Evolutionary conservation across 2,888 invertebrate genomes (phyloP), one percentile per base, ranked within the genome.

Genomic region (Caenorhabditis wallacei): DNA sequence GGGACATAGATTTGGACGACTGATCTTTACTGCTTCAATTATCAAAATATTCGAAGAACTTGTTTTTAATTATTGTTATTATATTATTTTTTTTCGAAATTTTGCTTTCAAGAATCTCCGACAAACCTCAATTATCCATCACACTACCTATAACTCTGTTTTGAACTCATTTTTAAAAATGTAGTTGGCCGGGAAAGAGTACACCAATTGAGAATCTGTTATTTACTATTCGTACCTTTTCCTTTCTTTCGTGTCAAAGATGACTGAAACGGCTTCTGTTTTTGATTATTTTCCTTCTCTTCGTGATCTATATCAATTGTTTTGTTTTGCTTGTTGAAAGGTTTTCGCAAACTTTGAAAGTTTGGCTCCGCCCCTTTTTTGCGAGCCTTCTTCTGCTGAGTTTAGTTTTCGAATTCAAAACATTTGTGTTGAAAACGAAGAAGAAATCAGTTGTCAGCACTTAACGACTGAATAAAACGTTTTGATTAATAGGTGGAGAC

Each of bases 1-100:
- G 61, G 53, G 61, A 51, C 61, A 63, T n/a, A 51, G 35, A 61
- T 61, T 43, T 64, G 48, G 64, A 61, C 48, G 35, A 30, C 48
- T 64, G 64, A 64, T 51, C 35, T 64, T 63, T 63, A 22, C 24
- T 54, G 5, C 24, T 54, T 30, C 30, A 18, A 18, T 48, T 48
- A 13, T 48, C 18, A 8, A 5, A 40, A 16, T 40, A 30, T 40
- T 40, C 13, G 5, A 2, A 2, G 40, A 40, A 40, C 13, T 40
- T 40, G 4, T 40, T 13, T 40, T 13, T 35, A 18, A 57, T 11
- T 54, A 26, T 26, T 54, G 1, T 54, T 51, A 30, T 30, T 30
- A 30, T 30, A 5, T 30, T 30, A 5, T 30, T 30, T 30, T 8
- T 30, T 30, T 8, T 30, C 8, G 30, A 30, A 30, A 30, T 30